Base-by-base conservation (phyloP, 2,113 vertebrate genomes). In the Chunga burmeisteri region DNA sequence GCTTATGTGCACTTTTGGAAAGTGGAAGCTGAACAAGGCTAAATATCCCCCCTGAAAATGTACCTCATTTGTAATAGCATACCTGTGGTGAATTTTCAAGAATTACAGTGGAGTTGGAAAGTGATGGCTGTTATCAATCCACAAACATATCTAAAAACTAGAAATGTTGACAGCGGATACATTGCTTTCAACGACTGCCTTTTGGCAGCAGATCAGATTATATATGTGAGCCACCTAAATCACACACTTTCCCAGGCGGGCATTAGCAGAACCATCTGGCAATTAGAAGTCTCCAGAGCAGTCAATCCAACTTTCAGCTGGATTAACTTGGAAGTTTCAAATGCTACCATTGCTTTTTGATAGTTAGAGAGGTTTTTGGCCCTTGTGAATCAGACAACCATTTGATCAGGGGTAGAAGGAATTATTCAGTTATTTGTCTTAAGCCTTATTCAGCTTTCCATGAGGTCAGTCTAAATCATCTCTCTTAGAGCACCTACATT, bases 251-350 rank as follows among this genome's bases (percentile, higher is more conserved):
- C 55, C 65, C 53, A 32, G 91, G 82, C 47, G 34, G 90, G 72
- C 96, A 97, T 97, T 97, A 95, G 92, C 52, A 66, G 86, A 97
- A 94, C 96, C 96, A 97, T 97, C 97, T 97, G 97, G 91, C 97
- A 97, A 97, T 97, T 97, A 97, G 94, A 97, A 95, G 87, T 92
- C 97, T 98, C 96, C 1, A 7, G 95, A 90, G 96, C 95, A 95
- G 94, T 89, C 96, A 97, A 88, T 98, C 78, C 96, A 97, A 95
- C 91, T 97, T 94, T 96, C 94, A 97, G 93, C 84, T 97, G 96
- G 96, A 98, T 98, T 98, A 98, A 95, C 92, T 91, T 81, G 95
- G 95, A 97, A 97, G 77, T 97, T 98, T 96, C 93, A 97, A 97
- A 95, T 29, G 65, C 80, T 95, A 90, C 56, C 38, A 44, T 44